Conservation (phyloP, 2,797 vertebrate species). For the Benthosema pterotum region DNA sequence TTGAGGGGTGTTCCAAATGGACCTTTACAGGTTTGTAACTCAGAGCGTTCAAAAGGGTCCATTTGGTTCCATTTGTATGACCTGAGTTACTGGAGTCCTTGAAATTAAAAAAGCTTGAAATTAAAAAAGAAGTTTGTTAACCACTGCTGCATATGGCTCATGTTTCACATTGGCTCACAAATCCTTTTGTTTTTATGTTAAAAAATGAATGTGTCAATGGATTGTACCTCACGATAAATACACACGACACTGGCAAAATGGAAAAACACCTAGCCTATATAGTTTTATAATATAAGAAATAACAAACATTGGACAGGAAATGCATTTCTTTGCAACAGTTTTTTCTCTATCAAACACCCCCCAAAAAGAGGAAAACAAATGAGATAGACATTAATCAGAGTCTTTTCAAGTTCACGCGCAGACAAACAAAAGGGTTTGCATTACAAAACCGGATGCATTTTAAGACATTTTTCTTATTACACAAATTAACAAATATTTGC, state of each 20-base stretch:
- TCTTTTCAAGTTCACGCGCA: constrained; percentile 38
- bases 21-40: too few relatives aligned
- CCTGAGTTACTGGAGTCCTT: too few relatives aligned
- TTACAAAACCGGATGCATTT: constrained; percentile 22
- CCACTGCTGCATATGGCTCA: too few relatives aligned
- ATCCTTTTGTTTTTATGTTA: too few relatives aligned
- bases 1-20: too few relatives aligned
- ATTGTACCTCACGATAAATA: too few relatives aligned
- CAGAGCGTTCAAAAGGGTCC: too few relatives aligned
- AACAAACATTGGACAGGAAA: constrained; percentile 27
- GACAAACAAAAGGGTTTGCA: constrained; percentile 32
- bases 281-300: constrained; percentile 25
- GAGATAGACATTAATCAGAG: constrained; percentile 26
- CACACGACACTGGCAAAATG: constrained; percentile 32
- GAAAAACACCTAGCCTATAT: not conserved
- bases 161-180: too few relatives aligned
- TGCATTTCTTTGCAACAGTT: constrained; percentile 52
- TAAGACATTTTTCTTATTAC: constrained; percentile 31
- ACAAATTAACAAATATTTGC: constrained; percentile 11
- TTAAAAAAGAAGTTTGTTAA: too few relatives aligned
- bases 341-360: constrained; percentile 28
- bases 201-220: too few relatives aligned
- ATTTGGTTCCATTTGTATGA: too few relatives aligned
- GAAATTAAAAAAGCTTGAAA: too few relatives aligned
- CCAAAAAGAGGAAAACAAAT: constrained; percentile 13